These are phyloP conservation scores for Hassar affinis DNA, from an alignment of 2,113 vertebrate species.

Conservation along the genomic window DNA sequence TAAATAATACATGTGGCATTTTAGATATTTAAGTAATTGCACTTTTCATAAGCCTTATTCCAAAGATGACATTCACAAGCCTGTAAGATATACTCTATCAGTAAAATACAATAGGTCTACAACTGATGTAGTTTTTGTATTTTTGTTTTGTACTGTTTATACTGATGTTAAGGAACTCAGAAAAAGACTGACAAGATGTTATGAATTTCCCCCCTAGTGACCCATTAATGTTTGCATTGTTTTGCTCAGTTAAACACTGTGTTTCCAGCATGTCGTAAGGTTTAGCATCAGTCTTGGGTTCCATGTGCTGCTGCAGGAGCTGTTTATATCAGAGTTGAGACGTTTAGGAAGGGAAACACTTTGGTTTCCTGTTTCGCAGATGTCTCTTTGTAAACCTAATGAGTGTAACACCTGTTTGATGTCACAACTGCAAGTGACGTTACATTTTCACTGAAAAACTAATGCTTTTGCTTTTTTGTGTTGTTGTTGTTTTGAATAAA, in stretches of 20 bases:
- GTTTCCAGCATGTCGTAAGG: slow-evolving; percentile 31
- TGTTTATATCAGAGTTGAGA: slow-evolving; percentile 28
- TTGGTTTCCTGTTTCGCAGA: slow-evolving; percentile 51
- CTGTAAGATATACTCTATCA: neutral
- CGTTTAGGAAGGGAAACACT: slow-evolving; percentile 46
- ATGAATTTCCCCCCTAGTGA: neutral
- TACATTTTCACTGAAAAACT: neutral
- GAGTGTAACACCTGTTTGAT: slow-evolving; percentile 34
- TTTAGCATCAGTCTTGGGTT: slow-evolving; percentile 24
- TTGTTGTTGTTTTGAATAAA: neutral
- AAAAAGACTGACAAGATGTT: neutral
- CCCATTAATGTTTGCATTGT: neutral
- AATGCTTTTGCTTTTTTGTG: neutral
- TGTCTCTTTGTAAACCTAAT: slow-evolving; percentile 14
- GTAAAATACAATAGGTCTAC: neutral
- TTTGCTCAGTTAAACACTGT: slow-evolving; percentile 26
- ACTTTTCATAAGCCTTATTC: neutral
- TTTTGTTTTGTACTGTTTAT: neutral
- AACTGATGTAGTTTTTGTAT: neutral
- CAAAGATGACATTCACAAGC: neutral
- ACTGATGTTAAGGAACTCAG: neutral
- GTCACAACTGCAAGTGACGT: neutral
- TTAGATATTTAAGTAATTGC: neutral
- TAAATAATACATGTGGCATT: neutral
- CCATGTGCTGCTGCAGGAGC: slow-evolving; percentile 17